A percentile compares a stretch with the other conserved stretches of the same genome.
Conservation (phyloP, 2,113 vertebrate species). For the Phyllopteryx taeniolatus region DNA sequence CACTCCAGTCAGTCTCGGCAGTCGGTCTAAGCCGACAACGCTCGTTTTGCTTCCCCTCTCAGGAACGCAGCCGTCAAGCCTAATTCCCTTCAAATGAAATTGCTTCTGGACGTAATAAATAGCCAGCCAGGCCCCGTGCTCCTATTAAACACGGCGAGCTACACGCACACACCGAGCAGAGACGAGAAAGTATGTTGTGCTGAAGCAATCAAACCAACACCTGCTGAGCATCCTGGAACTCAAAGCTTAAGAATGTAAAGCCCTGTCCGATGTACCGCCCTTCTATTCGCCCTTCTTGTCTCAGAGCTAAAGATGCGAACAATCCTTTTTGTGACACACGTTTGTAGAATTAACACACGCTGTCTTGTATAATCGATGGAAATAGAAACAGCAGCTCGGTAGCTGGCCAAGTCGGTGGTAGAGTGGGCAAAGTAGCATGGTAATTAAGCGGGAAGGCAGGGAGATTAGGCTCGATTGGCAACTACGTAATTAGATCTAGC, state of each 20-base stretch:
- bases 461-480: too few species aligned
- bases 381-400: too few species aligned
- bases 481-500: too few species aligned
- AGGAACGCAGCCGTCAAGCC: constrained; percentile 56
- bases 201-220: constrained; percentile 17
- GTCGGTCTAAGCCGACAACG: constrained; percentile 64
- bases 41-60: constrained; percentile 55
- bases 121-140: constrained; percentile 28
- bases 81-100: constrained; percentile 75
- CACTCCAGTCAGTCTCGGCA: constrained; percentile 38
- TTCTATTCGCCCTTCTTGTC: too few species aligned
- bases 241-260: constrained; percentile 13
- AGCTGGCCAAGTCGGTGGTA: too few species aligned
- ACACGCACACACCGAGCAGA: constrained; percentile 17
- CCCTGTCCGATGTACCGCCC: background rate
- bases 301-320: too few species aligned
- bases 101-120: constrained; percentile 48
- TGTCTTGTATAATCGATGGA: too few species aligned
- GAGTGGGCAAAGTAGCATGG: too few species aligned
- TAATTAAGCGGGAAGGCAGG: too few species aligned
- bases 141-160: constrained; percentile 48
- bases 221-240: constrained; percentile 37
- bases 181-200: constrained; percentile 29
- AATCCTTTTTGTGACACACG: background rate
- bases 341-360: too few species aligned